Evolutionary conservation across 2,797 vertebrate genomes (phyloP).

Genomic region (Anolis apletophallus): DNA sequence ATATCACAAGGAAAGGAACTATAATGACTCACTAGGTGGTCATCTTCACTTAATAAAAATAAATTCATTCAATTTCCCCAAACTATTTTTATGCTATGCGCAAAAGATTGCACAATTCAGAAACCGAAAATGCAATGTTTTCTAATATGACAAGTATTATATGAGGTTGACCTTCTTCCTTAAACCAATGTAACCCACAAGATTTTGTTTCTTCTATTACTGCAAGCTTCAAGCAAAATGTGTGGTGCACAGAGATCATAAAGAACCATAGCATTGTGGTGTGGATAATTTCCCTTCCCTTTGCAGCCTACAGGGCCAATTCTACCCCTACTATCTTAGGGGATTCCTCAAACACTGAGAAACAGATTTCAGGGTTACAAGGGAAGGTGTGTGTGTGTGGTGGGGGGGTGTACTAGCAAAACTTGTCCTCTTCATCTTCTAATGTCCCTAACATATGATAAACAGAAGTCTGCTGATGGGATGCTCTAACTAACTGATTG

Average conservation of each 20-base stretch:
- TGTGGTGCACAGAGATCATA: not conserved
- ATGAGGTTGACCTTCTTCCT: slow-evolving; percentile 36
- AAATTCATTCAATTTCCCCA: slow-evolving; percentile 63
- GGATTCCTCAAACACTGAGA: too few species aligned
- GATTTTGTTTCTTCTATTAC: slow-evolving; percentile 34
- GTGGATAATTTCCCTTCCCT: not conserved
- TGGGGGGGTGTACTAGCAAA: not conserved
- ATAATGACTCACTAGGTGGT: slow-evolving; percentile 37
- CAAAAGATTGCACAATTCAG: slow-evolving; percentile 25
- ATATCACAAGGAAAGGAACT: not conserved
- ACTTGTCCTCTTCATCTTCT: not conserved
- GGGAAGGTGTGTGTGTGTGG: too few species aligned
- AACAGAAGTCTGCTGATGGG: not conserved
- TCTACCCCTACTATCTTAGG: not conserved
- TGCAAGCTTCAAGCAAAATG: slow-evolving; percentile 17
- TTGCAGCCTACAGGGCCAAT: not conserved
- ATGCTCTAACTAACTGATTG: not conserved
- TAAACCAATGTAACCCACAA: slow-evolving; percentile 36
- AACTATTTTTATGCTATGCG: slow-evolving; percentile 60
- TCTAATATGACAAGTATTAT: slow-evolving; percentile 27
- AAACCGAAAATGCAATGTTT: not conserved
- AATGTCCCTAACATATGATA: not conserved
- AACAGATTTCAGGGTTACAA: not conserved
- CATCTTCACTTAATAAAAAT: slow-evolving; percentile 57
- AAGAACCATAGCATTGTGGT: not conserved